These are phyloP conservation scores for Cephus runcator DNA, from an alignment of 2,888 invertebrate species.

Conservation along the genomic window DNA sequence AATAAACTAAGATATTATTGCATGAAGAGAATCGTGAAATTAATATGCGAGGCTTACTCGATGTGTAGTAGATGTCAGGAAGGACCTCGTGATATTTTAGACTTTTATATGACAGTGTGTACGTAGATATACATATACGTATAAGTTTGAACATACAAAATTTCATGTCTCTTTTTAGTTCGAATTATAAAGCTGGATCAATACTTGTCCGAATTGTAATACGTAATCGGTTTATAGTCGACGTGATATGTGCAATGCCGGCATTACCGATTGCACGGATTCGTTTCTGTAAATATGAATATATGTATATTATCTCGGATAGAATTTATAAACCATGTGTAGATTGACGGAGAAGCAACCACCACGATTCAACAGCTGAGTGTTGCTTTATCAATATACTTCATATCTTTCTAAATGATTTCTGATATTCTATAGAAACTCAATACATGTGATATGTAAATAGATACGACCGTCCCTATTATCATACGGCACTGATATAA, in stretches of 20 bases:
- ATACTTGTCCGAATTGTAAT: not conserved
- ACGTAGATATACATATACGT: not conserved
- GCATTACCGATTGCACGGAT: not conserved
- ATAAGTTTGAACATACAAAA: constrained; percentile 24
- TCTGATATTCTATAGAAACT: not conserved
- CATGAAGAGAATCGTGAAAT: not conserved
- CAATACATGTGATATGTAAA: not conserved
- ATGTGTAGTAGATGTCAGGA: constrained; percentile 1
- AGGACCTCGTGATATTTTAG: not conserved
- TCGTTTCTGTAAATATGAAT: not conserved
- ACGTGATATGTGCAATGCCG: not conserved
- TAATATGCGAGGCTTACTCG: not conserved
- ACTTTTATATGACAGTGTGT: not conserved
- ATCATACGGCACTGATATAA: not conserved
- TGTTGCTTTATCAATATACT: not conserved
- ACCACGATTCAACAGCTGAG: not conserved
- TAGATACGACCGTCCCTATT: not conserved
- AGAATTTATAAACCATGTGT: not conserved
- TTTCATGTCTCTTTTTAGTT: constrained; percentile 21
- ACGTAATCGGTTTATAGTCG: not conserved
- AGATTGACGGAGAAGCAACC: not conserved
- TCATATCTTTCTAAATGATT: not conserved
- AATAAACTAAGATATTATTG: not conserved
- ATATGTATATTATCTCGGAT: not conserved
- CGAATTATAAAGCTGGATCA: not conserved